A percentile compares a stretch with the other conserved stretches of the same genome.
These are phyloP conservation scores for Eidolon helvum DNA, from an alignment of 2,113 vertebrate genomes.

Conservation along the genomic window DNA sequence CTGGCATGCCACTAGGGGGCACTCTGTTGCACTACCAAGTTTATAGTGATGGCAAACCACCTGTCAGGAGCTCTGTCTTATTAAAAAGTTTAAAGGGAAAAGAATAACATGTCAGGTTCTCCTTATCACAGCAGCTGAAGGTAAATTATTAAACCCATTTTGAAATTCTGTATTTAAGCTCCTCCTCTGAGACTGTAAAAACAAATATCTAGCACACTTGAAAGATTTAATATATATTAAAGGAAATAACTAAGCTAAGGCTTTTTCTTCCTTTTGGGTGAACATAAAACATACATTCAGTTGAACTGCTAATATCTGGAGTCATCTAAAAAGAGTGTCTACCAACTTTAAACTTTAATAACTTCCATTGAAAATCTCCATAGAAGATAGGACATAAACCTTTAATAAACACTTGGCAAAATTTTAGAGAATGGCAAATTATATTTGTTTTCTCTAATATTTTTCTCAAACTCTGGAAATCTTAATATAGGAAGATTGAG, in stretches of 20 bases:
- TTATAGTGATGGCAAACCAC: neutral
- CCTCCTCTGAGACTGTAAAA: neutral
- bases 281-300: neutral
- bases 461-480: constrained; percentile 21
- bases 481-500: neutral
- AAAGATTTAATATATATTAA: neutral
- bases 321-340: neutral
- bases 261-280: neutral
- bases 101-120: neutral
- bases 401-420: neutral
- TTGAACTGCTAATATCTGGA: neutral
- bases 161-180: neutral
- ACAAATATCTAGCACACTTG: neutral
- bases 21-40: neutral
- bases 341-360: neutral
- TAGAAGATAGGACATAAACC: neutral
- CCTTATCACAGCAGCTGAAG: neutral
- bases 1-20: constrained; percentile 23
- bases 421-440: neutral
- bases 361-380: neutral
- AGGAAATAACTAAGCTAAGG: neutral
- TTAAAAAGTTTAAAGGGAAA: constrained; percentile 10
- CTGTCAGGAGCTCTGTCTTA: neutral
- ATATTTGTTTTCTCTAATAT: neutral
- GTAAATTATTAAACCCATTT: neutral